Percentiles rank a stretch among this genome's conserved stretches.
These are phyloP conservation scores for Pogonocherus hispidulus DNA, from an alignment of 2,888 invertebrate genomes.

Conservation along the genomic window DNA sequence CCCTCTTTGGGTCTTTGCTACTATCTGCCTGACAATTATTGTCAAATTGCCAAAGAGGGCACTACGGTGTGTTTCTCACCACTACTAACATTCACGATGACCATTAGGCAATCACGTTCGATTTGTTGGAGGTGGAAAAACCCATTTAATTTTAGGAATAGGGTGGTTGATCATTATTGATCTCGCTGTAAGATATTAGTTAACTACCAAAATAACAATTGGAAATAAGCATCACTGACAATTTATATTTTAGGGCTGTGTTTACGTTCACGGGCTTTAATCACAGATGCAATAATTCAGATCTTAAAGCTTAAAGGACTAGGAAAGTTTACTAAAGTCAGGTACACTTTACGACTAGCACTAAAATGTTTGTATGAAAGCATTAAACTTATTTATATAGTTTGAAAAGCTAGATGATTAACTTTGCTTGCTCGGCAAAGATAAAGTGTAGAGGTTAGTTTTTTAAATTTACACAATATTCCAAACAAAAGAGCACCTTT, in stretches of 20 bases:
- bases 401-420: not conserved
- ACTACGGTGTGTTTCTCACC: no score
- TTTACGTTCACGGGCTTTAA: not conserved
- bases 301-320: conserved; percentile 4
- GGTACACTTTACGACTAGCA: not conserved
- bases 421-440: not conserved
- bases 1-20: no score
- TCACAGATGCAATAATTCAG: conserved; percentile 1
- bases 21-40: no score
- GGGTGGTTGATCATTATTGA: no score
- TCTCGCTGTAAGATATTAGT: no score
- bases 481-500: no score
- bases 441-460: not conserved
- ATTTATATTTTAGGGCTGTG: not conserved
- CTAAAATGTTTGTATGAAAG: not conserved
- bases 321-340: not conserved
- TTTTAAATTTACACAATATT: not conserved
- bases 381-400: not conserved
- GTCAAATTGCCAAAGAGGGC: no score
- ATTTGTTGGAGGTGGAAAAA: no score
- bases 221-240: not conserved
- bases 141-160: no score
- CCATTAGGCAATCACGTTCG: no score
- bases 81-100: no score
- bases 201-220: not conserved